Conservation (phyloP, 2,113 vertebrate genomes). For the Notarius quadriscutis region DNA sequence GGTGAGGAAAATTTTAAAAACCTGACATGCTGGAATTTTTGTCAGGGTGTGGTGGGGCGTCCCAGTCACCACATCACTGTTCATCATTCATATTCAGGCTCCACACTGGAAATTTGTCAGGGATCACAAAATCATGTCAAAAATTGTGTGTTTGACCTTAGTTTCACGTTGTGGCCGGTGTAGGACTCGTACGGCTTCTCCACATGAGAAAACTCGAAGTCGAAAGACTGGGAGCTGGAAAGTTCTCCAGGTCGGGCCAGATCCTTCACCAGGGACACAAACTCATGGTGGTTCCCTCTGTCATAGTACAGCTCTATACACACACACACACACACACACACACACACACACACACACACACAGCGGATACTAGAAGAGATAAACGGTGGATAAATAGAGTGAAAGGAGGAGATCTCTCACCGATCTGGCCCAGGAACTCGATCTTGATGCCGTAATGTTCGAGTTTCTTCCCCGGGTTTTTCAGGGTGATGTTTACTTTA, state of each 20-base stretch:
- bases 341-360: neutral
- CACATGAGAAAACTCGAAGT: slow-evolving; percentile 98
- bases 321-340: neutral
- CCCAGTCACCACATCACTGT: no score
- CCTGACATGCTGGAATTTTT: no score
- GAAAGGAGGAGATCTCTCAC: slow-evolving; percentile 69
- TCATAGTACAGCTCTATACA: slow-evolving; percentile 93
- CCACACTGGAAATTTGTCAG: no score
- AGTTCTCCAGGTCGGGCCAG: slow-evolving; percentile 93
- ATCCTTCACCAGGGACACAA: slow-evolving; percentile 97
- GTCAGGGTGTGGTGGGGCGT: no score
- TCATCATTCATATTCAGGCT: no score
- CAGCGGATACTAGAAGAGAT: neutral
- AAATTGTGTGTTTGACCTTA: slow-evolving; percentile 76
- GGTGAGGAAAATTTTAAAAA: no score
- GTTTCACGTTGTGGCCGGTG: slow-evolving; percentile 96
- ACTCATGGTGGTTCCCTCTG: slow-evolving; percentile 96
- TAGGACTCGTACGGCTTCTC: slow-evolving; percentile 98
- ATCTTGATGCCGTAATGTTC: slow-evolving; percentile 98
- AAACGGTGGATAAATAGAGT: no score
- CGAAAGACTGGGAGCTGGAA: slow-evolving; percentile 91
- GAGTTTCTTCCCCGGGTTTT: slow-evolving; percentile 89
- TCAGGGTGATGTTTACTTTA: slow-evolving; percentile 88
- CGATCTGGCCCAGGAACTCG: slow-evolving; percentile 96
- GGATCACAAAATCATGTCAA: no score